Percentiles rank a stretch among this genome's conserved stretches.
These are phyloP conservation scores for Belgica antarctica DNA, from an alignment of 2,888 invertebrate species.

Conservation along the genomic window DNA sequence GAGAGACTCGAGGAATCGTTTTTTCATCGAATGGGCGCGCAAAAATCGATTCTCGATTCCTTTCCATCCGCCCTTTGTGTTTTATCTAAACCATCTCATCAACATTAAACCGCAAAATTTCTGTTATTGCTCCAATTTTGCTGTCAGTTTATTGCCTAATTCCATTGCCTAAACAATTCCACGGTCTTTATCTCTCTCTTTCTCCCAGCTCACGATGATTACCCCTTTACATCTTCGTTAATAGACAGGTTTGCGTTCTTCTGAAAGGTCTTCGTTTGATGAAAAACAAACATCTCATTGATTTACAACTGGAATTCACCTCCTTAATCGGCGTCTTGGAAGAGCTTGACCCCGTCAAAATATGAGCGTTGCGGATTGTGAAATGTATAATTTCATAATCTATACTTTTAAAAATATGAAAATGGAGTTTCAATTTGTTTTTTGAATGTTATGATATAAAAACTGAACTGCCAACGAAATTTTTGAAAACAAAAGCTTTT, in stretches of 20 bases:
- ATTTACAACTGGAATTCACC: neutral
- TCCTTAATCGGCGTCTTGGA: too few relatives aligned
- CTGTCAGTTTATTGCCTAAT: too few relatives aligned
- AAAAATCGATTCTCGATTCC: constrained; percentile 1
- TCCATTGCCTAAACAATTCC: too few relatives aligned
- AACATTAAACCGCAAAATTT: neutral
- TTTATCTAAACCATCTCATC: constrained; percentile 18
- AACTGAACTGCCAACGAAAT: too few relatives aligned
- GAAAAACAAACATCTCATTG: constrained; percentile 10
- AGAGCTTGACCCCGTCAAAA: too few relatives aligned
- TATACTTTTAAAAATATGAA: too few relatives aligned
- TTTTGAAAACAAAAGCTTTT: too few relatives aligned
- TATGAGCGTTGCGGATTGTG: too few relatives aligned
- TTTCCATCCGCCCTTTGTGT: neutral
- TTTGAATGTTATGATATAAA: too few relatives aligned
- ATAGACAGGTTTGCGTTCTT: neutral
- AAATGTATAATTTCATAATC: too few relatives aligned
- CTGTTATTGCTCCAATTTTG: constrained; percentile 17
- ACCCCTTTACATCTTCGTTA: neutral
- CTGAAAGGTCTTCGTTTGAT: neutral
- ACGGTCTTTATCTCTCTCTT: neutral
- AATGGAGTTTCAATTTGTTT: too few relatives aligned
- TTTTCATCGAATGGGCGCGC: neutral
- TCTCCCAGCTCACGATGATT: neutral
- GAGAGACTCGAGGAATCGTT: neutral